phyloP scores from a whole-genome alignment of 2,113 vertebrate species.

The Cettia cetti region DNA sequence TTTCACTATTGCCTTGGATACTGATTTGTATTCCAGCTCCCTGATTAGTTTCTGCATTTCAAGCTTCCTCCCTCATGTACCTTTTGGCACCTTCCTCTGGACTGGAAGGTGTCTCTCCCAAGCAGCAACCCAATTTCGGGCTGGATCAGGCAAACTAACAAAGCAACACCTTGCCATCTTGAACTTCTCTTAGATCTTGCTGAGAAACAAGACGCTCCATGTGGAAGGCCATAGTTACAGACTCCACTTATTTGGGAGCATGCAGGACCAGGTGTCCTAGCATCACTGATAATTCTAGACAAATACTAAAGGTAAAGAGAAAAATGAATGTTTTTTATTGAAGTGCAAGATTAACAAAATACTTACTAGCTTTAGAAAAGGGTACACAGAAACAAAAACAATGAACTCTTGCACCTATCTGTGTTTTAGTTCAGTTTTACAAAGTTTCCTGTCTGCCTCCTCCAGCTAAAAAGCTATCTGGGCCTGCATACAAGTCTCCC shows the following conservation, averaged over 20 bases:
- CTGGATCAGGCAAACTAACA: not conserved
- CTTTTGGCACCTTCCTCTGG: not conserved
- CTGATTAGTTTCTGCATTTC: not conserved
- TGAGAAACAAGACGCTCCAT: fast-evolving
- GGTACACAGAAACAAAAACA: not conserved
- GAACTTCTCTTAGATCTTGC: not conserved
- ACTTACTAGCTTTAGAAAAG: not conserved
- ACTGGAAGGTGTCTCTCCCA: not conserved
- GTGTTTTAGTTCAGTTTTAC: not conserved
- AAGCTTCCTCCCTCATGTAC: not conserved
- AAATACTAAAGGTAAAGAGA: not conserved
- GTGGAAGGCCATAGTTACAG: not conserved
- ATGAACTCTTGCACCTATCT: not conserved
- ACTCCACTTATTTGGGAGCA: not conserved
- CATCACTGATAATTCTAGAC: not conserved
- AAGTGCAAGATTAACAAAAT: not conserved
- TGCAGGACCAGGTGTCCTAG: not conserved
- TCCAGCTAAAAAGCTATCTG: not conserved
- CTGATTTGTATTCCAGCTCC: not conserved
- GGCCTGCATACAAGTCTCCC: not conserved
- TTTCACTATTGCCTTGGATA: not conserved
- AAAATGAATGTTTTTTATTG: not conserved
- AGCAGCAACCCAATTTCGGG: not conserved
- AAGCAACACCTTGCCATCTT: not conserved
- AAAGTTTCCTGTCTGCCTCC: not conserved